Evolutionary conservation across 2,797 vertebrate species (phyloP).

Genomic region (Anabas testudineus): DNA sequence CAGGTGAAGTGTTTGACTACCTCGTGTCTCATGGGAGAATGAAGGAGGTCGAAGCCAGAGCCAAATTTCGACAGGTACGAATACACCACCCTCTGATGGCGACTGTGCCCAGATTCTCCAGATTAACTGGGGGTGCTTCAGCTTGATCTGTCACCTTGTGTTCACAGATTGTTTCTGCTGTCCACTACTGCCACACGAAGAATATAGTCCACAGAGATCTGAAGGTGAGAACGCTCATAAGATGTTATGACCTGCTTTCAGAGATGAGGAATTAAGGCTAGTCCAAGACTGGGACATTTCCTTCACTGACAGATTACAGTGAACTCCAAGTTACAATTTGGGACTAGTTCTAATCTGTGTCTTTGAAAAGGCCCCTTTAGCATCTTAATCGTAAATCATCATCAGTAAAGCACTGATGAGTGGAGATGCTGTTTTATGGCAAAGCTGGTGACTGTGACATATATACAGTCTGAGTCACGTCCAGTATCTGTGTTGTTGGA

Average conservation of each 20-base stretch:
- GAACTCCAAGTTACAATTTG: constrained; percentile 63
- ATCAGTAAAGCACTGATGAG: constrained; percentile 29
- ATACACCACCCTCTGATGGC: background rate
- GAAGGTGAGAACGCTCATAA: constrained; percentile 84
- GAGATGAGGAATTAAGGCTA: constrained; percentile 55
- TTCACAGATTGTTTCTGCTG: constrained; percentile 91
- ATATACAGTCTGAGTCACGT: constrained; percentile 61
- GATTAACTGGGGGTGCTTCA: background rate
- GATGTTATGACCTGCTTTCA: constrained; percentile 27
- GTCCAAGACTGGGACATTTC: constrained; percentile 40
- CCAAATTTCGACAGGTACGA: constrained; percentile 93
- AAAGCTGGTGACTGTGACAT: constrained; percentile 28
- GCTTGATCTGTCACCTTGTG: constrained; percentile 7
- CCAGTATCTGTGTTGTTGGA: constrained; percentile 54
- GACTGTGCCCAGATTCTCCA: background rate
- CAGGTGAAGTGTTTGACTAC: constrained; percentile 97
- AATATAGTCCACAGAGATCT: constrained; percentile 95
- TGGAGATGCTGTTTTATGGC: constrained; percentile 21
- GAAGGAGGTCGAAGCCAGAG: constrained; percentile 96
- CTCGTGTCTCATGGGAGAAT: constrained; percentile 95
- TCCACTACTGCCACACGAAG: constrained; percentile 95
- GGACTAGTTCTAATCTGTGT: constrained; percentile 67
- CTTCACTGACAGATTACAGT: constrained; percentile 54
- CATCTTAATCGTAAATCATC: constrained; percentile 60
- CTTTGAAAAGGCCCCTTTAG: constrained; percentile 39